Percentiles rank a stretch among this genome's conserved stretches.
These are phyloP conservation scores for Hypanus sabinus DNA, from an alignment of 2,113 vertebrate genomes.

Conservation along the genomic window DNA sequence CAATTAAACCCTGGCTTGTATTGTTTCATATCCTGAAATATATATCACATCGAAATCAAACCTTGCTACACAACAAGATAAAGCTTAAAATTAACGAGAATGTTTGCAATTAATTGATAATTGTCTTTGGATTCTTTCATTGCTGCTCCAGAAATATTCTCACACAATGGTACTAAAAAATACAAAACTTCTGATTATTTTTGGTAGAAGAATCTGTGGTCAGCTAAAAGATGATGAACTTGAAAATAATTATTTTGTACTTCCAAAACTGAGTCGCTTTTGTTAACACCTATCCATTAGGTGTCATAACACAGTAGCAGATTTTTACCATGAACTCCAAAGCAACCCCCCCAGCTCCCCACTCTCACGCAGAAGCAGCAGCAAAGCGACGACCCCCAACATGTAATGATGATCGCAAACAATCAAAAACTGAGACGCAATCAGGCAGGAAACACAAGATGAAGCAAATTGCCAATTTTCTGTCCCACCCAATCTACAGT, in stretches of 20 bases:
- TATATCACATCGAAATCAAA: not conserved
- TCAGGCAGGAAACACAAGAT: no score
- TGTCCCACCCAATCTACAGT: no score
- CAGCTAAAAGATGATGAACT: not conserved
- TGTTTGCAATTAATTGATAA: slow-evolving; percentile 5
- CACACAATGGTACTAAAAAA: not conserved
- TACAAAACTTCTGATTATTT: not conserved
- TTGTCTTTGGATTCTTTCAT: not conserved
- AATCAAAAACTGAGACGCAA: no score
- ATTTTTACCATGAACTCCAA: not conserved
- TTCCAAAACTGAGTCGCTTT: not conserved
- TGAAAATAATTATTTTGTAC: not conserved
- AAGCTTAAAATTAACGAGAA: not conserved
- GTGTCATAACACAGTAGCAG: not conserved
- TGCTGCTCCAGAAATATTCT: not conserved
- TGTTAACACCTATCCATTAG: not conserved
- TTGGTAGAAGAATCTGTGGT: not conserved
- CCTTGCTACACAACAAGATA: not conserved
- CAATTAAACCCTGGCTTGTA: not conserved
- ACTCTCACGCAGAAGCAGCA: no score
- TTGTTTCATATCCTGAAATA: not conserved
- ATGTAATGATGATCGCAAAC: no score
- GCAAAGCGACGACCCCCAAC: no score
- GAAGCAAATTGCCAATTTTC: no score
- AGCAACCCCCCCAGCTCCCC: no score